These are phyloP conservation scores for Ichneumon xanthorius DNA, from an alignment of 2,888 invertebrate species.

Conservation along the genomic window DNA sequence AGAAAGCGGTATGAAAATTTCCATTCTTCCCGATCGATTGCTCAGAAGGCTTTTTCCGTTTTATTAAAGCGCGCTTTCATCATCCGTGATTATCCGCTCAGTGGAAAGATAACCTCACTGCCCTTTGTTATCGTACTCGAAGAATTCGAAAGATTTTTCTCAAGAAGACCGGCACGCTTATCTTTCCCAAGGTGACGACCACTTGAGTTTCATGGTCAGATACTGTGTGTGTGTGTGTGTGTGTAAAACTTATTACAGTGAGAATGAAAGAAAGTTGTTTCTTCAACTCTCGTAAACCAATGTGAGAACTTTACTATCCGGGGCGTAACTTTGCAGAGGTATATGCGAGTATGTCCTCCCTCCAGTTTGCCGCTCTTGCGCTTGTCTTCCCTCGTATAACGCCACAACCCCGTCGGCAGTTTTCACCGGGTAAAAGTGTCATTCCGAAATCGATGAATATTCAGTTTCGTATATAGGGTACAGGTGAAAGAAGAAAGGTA, in stretches of 20 bases:
- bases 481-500: constrained; percentile 15
- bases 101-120: background rate
- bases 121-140: background rate
- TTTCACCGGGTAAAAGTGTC: constrained; percentile 12
- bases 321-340: constrained; percentile 39
- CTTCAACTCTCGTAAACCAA: constrained; percentile 18
- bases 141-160: background rate
- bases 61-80: too few species aligned
- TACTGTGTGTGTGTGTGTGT: background rate
- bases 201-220: constrained; percentile 23
- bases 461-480: constrained; percentile 61
- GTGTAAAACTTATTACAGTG: constrained; percentile 41
- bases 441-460: constrained; percentile 73
- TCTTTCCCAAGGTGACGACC: constrained; percentile 13
- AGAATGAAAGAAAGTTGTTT: constrained; percentile 23
- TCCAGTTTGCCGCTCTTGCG: background rate
- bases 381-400: constrained; percentile 30
- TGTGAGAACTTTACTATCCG: constrained; percentile 44
- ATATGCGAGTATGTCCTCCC: constrained; percentile 13
- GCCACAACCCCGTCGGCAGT: constrained; percentile 16
- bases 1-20: too few species aligned
- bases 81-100: background rate
- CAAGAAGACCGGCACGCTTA: background rate
- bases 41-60: too few species aligned
- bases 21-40: too few species aligned